A percentile compares a stretch with the other conserved stretches of the same genome.
These are phyloP conservation scores for Furcifer pardalis DNA, from an alignment of 2,797 vertebrate genomes.

Conservation along the genomic window DNA sequence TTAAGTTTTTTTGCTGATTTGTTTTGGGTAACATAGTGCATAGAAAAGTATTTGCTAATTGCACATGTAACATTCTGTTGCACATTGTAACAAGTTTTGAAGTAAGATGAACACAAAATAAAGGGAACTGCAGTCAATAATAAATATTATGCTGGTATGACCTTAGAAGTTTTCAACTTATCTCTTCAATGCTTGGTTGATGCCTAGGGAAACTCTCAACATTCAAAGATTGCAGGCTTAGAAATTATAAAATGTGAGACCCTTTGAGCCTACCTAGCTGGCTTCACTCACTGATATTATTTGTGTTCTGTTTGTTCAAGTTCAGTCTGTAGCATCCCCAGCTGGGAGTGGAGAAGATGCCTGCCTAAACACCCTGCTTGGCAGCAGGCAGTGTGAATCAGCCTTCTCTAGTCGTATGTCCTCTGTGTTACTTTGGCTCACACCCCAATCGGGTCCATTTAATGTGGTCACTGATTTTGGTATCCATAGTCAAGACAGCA, in stretches of 20 bases:
- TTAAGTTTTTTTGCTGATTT: neutral
- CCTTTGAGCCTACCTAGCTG: neutral
- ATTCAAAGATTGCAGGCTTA: neutral
- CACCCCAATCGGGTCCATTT: neutral
- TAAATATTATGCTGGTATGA: slow-evolving; percentile 2
- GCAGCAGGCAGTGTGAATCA: too few species aligned
- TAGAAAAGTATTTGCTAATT: neutral
- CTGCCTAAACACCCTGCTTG: too few species aligned
- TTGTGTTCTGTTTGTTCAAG: neutral
- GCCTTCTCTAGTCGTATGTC: neutral
- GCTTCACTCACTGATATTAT: neutral
- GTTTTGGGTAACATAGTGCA: neutral
- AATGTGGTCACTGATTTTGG: neutral
- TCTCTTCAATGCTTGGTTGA: neutral
- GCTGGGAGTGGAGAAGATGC: too few species aligned
- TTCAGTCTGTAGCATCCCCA: too few species aligned
- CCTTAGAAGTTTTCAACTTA: neutral
- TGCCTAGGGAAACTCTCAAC: neutral
- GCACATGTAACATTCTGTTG: neutral
- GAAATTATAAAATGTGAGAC: neutral
- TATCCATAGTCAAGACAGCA: too few species aligned
- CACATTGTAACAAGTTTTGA: neutral
- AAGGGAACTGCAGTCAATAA: neutral
- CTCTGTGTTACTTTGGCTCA: neutral
- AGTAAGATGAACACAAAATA: neutral